Percentiles rank a stretch among this genome's conserved stretches.
phyloP scores from a whole-genome alignment of 2,888 invertebrate species.

The Oxystoma pomonae region DNA sequence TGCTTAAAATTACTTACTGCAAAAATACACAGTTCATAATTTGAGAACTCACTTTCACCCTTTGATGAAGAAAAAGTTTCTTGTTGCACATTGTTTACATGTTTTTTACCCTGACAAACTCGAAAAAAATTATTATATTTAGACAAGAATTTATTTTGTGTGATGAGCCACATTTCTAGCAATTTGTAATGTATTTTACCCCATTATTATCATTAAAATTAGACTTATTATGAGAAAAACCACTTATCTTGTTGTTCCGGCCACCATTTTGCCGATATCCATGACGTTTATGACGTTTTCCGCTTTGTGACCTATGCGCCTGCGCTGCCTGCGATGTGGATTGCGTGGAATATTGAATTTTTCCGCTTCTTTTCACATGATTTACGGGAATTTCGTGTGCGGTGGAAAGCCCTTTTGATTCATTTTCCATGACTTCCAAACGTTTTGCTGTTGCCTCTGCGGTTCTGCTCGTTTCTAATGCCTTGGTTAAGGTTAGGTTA shows the following conservation, averaged over 20 bases:
- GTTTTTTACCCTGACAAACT: background rate
- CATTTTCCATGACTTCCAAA: too few relatives aligned
- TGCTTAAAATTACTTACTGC: background rate
- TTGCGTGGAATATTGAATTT: background rate
- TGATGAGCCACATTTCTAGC: background rate
- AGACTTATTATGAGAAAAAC: too few relatives aligned
- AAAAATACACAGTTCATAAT: background rate
- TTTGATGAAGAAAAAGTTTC: background rate
- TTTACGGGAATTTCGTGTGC: background rate
- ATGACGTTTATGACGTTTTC: background rate
- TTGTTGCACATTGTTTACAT: background rate
- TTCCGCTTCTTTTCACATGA: background rate
- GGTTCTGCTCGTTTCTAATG: slow-evolving; percentile 15
- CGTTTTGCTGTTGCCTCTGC: too few relatives aligned
- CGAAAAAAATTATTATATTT: background rate
- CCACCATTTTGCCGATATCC: background rate
- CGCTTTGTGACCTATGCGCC: too few relatives aligned
- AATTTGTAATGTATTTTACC: background rate
- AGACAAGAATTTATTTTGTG: slow-evolving; percentile 1
- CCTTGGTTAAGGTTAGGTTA: slow-evolving; percentile 13
- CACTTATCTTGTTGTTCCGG: too few relatives aligned
- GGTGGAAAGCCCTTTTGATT: background rate
- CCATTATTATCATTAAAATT: too few relatives aligned
- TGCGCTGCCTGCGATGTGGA: background rate
- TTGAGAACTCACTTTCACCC: background rate